Evolutionary conservation across 2,113 vertebrate genomes (phyloP).

Genomic region (Nettapus auritus): DNA sequence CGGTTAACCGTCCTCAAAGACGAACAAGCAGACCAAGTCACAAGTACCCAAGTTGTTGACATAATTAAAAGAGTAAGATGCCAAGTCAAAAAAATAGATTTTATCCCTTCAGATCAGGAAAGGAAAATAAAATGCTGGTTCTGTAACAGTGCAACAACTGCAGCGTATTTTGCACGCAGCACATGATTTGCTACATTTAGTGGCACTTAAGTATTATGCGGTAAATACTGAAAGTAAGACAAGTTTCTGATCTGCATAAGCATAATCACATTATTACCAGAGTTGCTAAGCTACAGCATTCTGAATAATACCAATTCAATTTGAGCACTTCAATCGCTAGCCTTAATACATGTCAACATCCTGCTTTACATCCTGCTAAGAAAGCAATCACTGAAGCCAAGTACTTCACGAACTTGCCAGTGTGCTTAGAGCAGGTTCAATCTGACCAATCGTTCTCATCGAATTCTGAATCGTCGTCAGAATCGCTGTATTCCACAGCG

Average conservation of each 20-base stretch:
- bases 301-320: constrained; percentile 36
- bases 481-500: constrained; percentile 97
- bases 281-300: constrained; percentile 74
- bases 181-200: constrained; percentile 71
- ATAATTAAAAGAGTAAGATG: constrained; percentile 12
- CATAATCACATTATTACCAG: constrained; percentile 71
- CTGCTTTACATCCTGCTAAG: not conserved
- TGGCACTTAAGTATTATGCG: constrained; percentile 80
- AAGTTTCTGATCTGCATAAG: constrained; percentile 74
- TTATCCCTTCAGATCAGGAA: constrained; percentile 44
- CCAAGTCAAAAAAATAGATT: constrained; percentile 60
- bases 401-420: not conserved
- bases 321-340: not conserved
- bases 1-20: constrained; percentile 18
- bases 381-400: not conserved
- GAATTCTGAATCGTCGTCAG: constrained; percentile 94
- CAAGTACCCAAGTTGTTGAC: constrained; percentile 43
- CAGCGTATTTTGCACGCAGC: constrained; percentile 63
- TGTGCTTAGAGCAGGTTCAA: constrained; percentile 59
- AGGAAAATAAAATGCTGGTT: constrained; percentile 69
- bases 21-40: constrained; percentile 64
- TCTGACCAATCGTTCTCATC: constrained; percentile 98
- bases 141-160: constrained; percentile 69
- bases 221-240: constrained; percentile 77
- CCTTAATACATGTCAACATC: not conserved